Percentiles rank a stretch among this genome's conserved stretches.
Conservation (phyloP, 2,888 invertebrate species). For the Parnassius glacialis region DNA sequence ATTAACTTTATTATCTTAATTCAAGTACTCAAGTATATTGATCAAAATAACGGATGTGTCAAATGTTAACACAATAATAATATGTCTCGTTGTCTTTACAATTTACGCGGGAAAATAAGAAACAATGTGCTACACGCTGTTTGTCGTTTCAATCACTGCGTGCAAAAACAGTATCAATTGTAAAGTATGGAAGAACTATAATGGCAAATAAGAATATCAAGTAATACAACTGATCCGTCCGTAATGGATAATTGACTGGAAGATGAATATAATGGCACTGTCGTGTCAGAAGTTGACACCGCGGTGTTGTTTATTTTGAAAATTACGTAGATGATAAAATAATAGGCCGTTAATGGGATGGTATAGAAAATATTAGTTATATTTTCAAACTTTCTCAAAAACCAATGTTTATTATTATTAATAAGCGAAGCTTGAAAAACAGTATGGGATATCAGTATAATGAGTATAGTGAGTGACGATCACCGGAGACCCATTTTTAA, state of each 20-base stretch:
- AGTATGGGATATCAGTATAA: no score
- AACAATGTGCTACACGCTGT: not conserved
- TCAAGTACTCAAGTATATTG: not conserved
- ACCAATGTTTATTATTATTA: no score
- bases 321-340: no score
- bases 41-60: slow-evolving; percentile 7
- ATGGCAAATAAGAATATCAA: not conserved
- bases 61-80: slow-evolving; percentile 1
- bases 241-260: slow-evolving; percentile 6
- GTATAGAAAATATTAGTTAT: no score
- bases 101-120: slow-evolving; percentile 5
- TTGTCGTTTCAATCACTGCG: not conserved
- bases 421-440: no score
- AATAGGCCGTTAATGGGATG: no score
- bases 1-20: no score
- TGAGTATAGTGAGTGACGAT: no score
- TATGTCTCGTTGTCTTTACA: no score
- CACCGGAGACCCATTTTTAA: no score
- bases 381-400: no score
- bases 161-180: not conserved
- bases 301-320: no score
- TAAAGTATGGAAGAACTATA: not conserved
- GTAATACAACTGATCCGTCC: not conserved
- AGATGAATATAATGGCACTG: slow-evolving; percentile 1
- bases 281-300: slow-evolving; percentile 5